A percentile compares a stretch with the other conserved stretches of the same genome.
phyloP scores from a whole-genome alignment of 2,888 invertebrate genomes.

The Drosophila buzzatii region DNA sequence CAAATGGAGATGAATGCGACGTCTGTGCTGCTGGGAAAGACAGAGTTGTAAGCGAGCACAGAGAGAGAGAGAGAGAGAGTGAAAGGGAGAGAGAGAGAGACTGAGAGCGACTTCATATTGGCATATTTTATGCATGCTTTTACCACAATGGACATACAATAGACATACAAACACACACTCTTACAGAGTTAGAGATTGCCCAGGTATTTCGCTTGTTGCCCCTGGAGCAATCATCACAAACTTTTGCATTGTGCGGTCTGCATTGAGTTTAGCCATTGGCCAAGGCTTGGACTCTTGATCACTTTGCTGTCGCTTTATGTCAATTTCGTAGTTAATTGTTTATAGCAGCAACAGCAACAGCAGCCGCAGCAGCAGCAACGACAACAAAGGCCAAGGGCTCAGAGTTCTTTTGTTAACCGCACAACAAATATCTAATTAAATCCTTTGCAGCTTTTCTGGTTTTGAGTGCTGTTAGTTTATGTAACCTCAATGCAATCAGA shows the following conservation, averaged over 20 bases:
- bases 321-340: slow-evolving; percentile 62
- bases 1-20: slow-evolving; percentile 78
- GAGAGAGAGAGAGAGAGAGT: slow-evolving; percentile 3
- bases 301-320: slow-evolving; percentile 12
- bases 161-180: slow-evolving; percentile 10
- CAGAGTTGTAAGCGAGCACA: slow-evolving; percentile 3
- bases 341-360: slow-evolving; percentile 22
- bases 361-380: slow-evolving; percentile 12
- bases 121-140: slow-evolving; percentile 77
- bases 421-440: slow-evolving; percentile 16
- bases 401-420: slow-evolving; percentile 10
- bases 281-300: slow-evolving; percentile 2
- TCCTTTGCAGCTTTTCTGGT: slow-evolving; percentile 19
- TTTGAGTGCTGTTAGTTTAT: not conserved
- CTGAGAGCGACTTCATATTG: slow-evolving; percentile 52
- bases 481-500: slow-evolving; percentile 35
- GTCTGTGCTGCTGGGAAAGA: slow-evolving; percentile 57
- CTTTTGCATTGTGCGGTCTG: slow-evolving; percentile 31
- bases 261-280: slow-evolving; percentile 16
- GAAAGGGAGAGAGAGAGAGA: not conserved
- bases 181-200: not conserved
- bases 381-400: not conserved
- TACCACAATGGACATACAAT: slow-evolving; percentile 54
- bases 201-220: slow-evolving; percentile 15
- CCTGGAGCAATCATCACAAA: slow-evolving; percentile 36